A percentile compares a stretch with the other conserved stretches of the same genome.
Conservation (phyloP, 2,113 vertebrate genomes). For the Festucalex cinctus region DNA sequence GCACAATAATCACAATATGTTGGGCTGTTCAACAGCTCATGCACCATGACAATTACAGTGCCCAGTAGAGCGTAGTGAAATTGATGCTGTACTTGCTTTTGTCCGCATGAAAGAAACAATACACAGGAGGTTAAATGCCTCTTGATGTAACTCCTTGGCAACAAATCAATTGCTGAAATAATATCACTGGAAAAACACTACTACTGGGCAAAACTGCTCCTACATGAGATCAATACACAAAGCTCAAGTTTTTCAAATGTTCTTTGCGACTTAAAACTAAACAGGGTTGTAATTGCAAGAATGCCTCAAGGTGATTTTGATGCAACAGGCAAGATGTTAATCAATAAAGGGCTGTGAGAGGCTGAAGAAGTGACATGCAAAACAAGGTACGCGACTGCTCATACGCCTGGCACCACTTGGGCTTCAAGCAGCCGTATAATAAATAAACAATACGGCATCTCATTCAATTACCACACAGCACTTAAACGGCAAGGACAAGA, state of each 20-base stretch:
- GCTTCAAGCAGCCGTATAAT: conserved; percentile 46
- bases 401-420: conserved; percentile 33
- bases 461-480: conserved; percentile 61
- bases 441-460: conserved; percentile 66
- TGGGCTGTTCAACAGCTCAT: too few relatives aligned
- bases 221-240: not conserved
- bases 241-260: not conserved
- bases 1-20: too few relatives aligned
- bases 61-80: conserved; percentile 53
- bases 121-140: conserved; percentile 57
- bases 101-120: conserved; percentile 64
- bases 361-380: conserved; percentile 38
- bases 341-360: conserved; percentile 40
- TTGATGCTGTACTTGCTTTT: conserved; percentile 60
- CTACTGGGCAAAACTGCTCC: not conserved
- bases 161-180: not conserved
- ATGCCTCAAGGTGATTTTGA: conserved; percentile 30
- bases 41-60: conserved; percentile 64
- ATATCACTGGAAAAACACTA: not conserved
- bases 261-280: conserved; percentile 12
- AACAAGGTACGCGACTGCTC: conserved; percentile 48
- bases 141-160: not conserved
- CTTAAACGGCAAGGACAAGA: conserved; percentile 67
- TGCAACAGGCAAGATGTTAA: conserved; percentile 40
- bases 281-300: conserved; percentile 17